Percentiles rank a stretch among this genome's conserved stretches.
Conservation (phyloP, 2,888 invertebrate genomes). For the Agrilus mali region DNA sequence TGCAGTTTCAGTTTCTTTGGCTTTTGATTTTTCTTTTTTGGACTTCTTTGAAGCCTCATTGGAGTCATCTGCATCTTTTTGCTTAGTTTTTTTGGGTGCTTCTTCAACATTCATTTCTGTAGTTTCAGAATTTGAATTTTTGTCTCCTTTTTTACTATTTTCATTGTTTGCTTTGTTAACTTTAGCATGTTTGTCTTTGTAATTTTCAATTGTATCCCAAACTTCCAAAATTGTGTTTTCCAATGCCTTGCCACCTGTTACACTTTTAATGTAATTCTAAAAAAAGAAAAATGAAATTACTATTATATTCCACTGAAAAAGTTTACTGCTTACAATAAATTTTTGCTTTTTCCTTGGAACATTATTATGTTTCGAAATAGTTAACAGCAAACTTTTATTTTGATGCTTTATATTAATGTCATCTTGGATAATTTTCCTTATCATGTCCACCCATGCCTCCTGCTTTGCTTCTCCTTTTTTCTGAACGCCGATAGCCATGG, state of each 20-base stretch:
- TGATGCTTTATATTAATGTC: slow-evolving; percentile 41
- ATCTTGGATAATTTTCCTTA: slow-evolving; percentile 51
- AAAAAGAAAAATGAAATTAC: slow-evolving; percentile 1
- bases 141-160: slow-evolving; percentile 7
- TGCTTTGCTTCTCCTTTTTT: slow-evolving; percentile 84
- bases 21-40: slow-evolving; percentile 25
- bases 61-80: slow-evolving; percentile 16
- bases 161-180: slow-evolving; percentile 5
- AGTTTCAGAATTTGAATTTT: slow-evolving; percentile 11
- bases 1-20: slow-evolving; percentile 9
- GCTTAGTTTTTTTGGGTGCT: slow-evolving; percentile 9
- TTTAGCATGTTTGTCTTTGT: slow-evolving; percentile 16
- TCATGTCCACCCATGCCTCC: slow-evolving; percentile 65
- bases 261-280: slow-evolving; percentile 57
- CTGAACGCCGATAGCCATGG: slow-evolving; percentile 49
- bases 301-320: not conserved
- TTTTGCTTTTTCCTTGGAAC: slow-evolving; percentile 9
- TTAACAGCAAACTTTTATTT: slow-evolving; percentile 50
- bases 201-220: slow-evolving; percentile 43
- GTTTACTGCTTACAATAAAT: slow-evolving; percentile 6
- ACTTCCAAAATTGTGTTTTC: slow-evolving; percentile 48
- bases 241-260: slow-evolving; percentile 42
- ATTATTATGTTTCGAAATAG: slow-evolving; percentile 13
- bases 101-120: slow-evolving; percentile 18
- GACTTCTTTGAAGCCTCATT: slow-evolving; percentile 18